Evolutionary conservation across 2,797 vertebrate species (phyloP).

Genomic region (Microchirus variegatus): DNA sequence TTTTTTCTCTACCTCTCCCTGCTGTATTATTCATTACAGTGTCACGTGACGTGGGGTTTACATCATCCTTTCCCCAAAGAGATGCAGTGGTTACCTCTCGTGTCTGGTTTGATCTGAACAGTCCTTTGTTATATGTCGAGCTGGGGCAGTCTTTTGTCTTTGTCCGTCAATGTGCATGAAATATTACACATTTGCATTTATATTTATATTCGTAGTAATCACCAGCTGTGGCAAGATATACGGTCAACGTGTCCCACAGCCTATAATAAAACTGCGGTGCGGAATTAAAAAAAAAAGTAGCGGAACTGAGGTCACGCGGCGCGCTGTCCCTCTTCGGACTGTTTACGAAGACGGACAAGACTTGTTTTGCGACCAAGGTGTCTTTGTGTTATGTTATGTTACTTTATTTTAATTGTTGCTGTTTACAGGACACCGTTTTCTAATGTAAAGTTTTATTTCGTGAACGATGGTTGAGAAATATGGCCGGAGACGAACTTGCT

Average conservation of each 20-base stretch:
- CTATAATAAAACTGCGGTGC: constrained; percentile 53
- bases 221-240: too few species aligned
- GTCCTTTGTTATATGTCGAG: constrained; percentile 58
- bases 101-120: constrained; percentile 41
- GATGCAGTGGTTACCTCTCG: constrained; percentile 85
- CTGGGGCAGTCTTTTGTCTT: constrained; percentile 5
- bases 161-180: background rate
- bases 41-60: constrained; percentile 94
- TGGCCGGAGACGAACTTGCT: constrained; percentile 76
- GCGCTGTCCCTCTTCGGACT: constrained; percentile 55
- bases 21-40: constrained; percentile 90
- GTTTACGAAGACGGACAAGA: constrained; percentile 50
- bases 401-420: too few species aligned
- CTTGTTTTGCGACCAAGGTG: constrained; percentile 6
- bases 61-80: constrained; percentile 91
- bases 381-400: too few species aligned
- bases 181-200: background rate
- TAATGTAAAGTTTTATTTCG: background rate
- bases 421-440: fast-evolving
- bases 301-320: constrained; percentile 49
- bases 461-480: constrained; percentile 46
- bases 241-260: background rate
- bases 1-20: constrained; percentile 46
- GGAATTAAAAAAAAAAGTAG: constrained; percentile 56
- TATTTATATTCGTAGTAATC: background rate